Percentiles rank a stretch among this genome's conserved stretches.
Evolutionary conservation across 2,797 vertebrate genomes (phyloP).

Genomic region (Danio tinwini): DNA sequence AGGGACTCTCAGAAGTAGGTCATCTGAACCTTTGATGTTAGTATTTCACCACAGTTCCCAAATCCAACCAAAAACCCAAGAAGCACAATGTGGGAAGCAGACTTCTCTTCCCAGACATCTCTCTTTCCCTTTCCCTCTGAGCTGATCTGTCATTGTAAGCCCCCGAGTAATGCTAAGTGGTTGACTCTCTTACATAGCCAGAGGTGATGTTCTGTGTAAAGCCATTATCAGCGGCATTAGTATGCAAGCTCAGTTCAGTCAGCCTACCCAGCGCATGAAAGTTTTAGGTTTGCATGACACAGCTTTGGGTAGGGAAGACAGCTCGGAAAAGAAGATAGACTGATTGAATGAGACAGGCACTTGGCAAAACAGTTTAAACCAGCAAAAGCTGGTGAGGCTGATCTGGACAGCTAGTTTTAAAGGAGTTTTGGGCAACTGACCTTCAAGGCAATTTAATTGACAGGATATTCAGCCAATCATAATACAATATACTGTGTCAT

Average conservation of each 20-base stretch:
- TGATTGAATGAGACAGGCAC: not conserved
- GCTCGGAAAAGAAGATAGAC: not conserved
- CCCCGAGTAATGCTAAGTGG: slow-evolving; percentile 42
- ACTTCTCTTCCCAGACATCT: slow-evolving; percentile 10
- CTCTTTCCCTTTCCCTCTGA: slow-evolving; percentile 18
- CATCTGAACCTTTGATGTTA: slow-evolving; percentile 10
- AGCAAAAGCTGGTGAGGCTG: not conserved
- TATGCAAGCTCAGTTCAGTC: slow-evolving; percentile 53
- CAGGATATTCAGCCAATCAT: no score
- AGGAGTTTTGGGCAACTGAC: not conserved
- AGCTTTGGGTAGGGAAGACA: slow-evolving; percentile 30
- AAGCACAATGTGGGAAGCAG: not conserved
- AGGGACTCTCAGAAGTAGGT: slow-evolving; percentile 31
- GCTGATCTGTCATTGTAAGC: slow-evolving; percentile 28
- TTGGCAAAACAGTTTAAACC: not conserved
- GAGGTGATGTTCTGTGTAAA: slow-evolving; percentile 47
- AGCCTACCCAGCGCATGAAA: slow-evolving; percentile 53
- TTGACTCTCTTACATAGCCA: slow-evolving; percentile 35
- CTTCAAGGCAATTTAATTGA: no score
- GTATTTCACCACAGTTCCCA: slow-evolving; percentile 20
- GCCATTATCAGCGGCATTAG: slow-evolving; percentile 51
- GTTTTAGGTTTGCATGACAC: slow-evolving; percentile 59
- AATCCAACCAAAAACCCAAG: slow-evolving; percentile 19
- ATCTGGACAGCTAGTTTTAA: not conserved
- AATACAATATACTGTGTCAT: no score